Conservation (phyloP, 2,888 invertebrate genomes). For the Syrista parreyssii region DNA sequence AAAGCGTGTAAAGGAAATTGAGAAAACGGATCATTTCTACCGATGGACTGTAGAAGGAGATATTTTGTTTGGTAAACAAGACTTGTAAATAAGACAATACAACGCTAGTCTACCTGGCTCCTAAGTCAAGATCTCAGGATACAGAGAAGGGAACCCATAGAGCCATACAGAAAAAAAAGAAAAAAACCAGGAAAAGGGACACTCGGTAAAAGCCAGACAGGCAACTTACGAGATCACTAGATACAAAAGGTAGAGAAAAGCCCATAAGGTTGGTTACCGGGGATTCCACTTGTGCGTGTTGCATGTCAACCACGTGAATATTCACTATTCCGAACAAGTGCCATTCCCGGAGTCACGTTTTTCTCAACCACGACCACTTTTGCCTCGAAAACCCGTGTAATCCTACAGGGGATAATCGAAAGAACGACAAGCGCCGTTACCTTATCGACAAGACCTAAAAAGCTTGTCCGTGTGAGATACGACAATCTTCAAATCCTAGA, state of each 20-base stretch:
- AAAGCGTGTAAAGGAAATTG: background rate
- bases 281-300: background rate
- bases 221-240: background rate
- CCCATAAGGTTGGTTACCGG: background rate
- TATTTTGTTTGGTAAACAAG: background rate
- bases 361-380: background rate
- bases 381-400: background rate
- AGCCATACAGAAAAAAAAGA: background rate
- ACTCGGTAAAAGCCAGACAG: slow-evolving; percentile 2
- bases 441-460: background rate
- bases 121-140: background rate
- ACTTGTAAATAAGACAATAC: background rate
- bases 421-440: background rate
- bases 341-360: background rate
- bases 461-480: background rate
- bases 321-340: background rate
- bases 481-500: background rate
- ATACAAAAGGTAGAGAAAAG: background rate
- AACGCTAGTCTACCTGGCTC: background rate
- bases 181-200: background rate
- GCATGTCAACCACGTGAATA: background rate
- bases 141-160: slow-evolving; percentile 19
- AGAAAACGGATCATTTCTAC: background rate
- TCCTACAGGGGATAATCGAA: background rate
- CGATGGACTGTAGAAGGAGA: background rate